Conservation (phyloP, 1,140 invertebrate species). For the Phenacoccus solenopsis region DNA sequence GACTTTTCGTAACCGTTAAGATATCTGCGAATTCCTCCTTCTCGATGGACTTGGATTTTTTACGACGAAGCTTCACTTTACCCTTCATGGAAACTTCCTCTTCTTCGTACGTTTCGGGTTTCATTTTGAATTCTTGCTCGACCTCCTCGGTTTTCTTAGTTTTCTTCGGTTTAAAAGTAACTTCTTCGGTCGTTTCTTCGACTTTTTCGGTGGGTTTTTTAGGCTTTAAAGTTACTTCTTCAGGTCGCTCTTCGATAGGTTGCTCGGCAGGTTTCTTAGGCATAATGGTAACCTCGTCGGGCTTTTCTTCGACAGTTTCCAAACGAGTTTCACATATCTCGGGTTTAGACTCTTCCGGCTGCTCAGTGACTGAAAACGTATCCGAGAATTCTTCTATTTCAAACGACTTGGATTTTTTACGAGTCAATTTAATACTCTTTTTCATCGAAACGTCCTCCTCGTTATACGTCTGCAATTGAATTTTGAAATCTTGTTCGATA, state of each 20-base stretch:
- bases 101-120: conserved; percentile 66
- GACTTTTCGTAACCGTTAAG: not conserved
- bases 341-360: not conserved
- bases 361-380: not conserved
- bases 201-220: not conserved
- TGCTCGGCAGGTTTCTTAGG: conserved; percentile 26
- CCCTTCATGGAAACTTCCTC: conserved; percentile 72
- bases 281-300: not conserved
- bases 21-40: not conserved
- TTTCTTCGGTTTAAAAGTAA: conserved; percentile 32
- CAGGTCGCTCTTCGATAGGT: too few relatives aligned
- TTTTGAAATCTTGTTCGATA: conserved; percentile 74
- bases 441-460: conserved; percentile 61
- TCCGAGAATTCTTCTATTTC: not conserved
- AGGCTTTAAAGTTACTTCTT: conserved; percentile 28
- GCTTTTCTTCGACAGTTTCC: not conserved
- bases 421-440: not conserved
- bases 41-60: conserved; percentile 33
- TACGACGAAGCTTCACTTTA: conserved; percentile 61
- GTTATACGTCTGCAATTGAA: conserved; percentile 65
- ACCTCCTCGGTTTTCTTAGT: conserved; percentile 62
- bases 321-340: conserved; percentile 29
- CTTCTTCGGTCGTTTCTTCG: conserved; percentile 12
- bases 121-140: conserved; percentile 74
- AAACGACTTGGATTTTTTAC: not conserved